Evolutionary conservation across 2,888 invertebrate species (phyloP).

Genomic region (Pantelozetes paolii): DNA sequence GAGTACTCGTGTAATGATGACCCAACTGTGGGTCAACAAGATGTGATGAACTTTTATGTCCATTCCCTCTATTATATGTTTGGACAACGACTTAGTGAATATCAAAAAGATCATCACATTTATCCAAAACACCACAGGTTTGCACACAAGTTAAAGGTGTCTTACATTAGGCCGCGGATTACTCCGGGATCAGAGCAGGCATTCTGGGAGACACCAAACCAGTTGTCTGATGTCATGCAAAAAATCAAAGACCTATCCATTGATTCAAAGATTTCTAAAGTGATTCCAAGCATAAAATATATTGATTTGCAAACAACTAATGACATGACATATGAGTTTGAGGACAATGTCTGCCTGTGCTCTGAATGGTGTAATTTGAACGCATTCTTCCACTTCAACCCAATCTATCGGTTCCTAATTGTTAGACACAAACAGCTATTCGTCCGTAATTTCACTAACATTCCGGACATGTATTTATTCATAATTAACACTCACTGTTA

Average conservation of each 20-base stretch:
- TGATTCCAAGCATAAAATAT: neutral
- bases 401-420: constrained; percentile 22
- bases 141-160: neutral
- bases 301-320: neutral
- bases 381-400: constrained; percentile 29
- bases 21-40: too few species aligned
- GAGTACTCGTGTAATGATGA: neutral
- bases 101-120: too few species aligned
- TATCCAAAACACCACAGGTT: too few species aligned
- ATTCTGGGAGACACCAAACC: neutral
- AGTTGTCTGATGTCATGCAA: neutral
- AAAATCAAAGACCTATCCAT: neutral
- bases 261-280: neutral
- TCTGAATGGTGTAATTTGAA: constrained; percentile 21
- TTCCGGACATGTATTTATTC: neutral
- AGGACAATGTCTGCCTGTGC: constrained; percentile 15
- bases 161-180: neutral
- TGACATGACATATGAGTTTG: neutral
- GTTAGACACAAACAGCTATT: constrained; percentile 1
- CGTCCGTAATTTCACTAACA: neutral
- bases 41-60: neutral
- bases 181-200: neutral
- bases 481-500: too few species aligned
- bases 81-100: too few species aligned
- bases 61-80: too few species aligned